Base-by-base conservation (phyloP, 2,888 invertebrate species). In the Morpho helenor region DNA sequence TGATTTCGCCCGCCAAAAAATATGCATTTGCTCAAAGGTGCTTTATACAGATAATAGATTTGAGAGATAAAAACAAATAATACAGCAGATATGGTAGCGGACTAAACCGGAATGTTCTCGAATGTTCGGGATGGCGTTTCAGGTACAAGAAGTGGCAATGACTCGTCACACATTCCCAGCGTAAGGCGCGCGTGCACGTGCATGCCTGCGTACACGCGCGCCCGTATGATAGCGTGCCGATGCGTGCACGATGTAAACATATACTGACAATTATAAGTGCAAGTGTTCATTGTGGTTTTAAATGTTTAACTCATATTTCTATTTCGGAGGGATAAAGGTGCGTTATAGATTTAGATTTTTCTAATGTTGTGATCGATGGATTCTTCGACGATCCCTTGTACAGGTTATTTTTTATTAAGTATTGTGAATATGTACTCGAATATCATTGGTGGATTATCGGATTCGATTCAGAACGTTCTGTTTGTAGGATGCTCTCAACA, bases 401-500 rank as follows among this genome's bases (percentile, higher is more conserved):
- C 81, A 79, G 79, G 76, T 77, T 74, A 75, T 80, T 78, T 78
- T 77, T 73, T 75, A 75, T 76, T 80, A 80, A 79, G 75, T 77
- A 52, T 52, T 82, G 85, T 87, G 80, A 85, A 86, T 84, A 83
- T 86, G 82, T 85, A 84, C 88, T 88, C 88, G 88, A 88, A 89
- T 87, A 88, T 85, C 82, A 80, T 80, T 80, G 78, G 80, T 76
- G 75, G 76, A 77, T 80, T 76, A 80, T 82, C 79, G 80, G 76
- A 79, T 77, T 74, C 75, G 73, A 76, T 73, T 64, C 64, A 46
- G 57, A 73, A 74, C 70, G 73, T 76, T 79, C 77, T 62, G 31
- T 31, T 2, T 31, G 31, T 31, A 31, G 31, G 31, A 5, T 31
- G 31, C 31, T 31, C 31, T 31, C 31, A 31, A 31, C 31, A 31